Percentiles rank a stretch among this genome's conserved stretches.
Conservation (phyloP, 1,140 invertebrate species). For the Megalopta genalis region DNA sequence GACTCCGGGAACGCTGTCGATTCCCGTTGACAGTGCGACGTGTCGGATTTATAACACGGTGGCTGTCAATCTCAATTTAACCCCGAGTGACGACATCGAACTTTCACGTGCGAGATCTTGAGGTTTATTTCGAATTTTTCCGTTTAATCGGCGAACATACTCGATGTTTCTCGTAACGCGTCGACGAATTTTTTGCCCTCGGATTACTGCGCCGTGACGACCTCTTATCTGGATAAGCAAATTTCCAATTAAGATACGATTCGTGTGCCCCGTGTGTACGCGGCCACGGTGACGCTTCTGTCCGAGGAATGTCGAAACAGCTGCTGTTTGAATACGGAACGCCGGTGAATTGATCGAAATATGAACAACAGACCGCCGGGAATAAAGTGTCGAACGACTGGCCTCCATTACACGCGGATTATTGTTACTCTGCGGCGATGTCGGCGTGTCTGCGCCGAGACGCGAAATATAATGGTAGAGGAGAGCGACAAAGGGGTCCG, state of each 20-base stretch:
- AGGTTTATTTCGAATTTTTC: too few relatives aligned
- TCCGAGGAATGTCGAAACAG: slow-evolving; percentile 12
- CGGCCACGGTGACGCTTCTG: slow-evolving; percentile 4
- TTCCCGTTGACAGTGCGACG: neutral
- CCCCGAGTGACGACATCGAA: too few relatives aligned
- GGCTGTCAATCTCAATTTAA: too few relatives aligned
- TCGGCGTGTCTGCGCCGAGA: neutral
- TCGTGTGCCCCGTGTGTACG: slow-evolving; percentile 9
- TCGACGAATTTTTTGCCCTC: neutral
- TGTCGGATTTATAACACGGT: neutral
- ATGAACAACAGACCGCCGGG: neutral
- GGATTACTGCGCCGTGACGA: neutral
- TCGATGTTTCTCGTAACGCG: neutral
- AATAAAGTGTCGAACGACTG: slow-evolving; percentile 8
- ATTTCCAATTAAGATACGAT: slow-evolving; percentile 41
- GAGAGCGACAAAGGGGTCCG: neutral
- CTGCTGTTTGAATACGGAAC: slow-evolving; percentile 34
- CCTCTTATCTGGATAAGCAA: slow-evolving; percentile 29
- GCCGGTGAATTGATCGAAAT: neutral
- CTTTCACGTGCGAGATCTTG: too few relatives aligned
- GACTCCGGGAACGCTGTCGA: neutral
- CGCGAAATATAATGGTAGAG: too few relatives aligned
- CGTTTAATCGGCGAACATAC: too few relatives aligned
- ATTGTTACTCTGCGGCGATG: neutral
- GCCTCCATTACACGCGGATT: neutral